These are phyloP conservation scores for Lasioglossum villosulum DNA, from an alignment of 2,888 invertebrate species.

Conservation along the genomic window DNA sequence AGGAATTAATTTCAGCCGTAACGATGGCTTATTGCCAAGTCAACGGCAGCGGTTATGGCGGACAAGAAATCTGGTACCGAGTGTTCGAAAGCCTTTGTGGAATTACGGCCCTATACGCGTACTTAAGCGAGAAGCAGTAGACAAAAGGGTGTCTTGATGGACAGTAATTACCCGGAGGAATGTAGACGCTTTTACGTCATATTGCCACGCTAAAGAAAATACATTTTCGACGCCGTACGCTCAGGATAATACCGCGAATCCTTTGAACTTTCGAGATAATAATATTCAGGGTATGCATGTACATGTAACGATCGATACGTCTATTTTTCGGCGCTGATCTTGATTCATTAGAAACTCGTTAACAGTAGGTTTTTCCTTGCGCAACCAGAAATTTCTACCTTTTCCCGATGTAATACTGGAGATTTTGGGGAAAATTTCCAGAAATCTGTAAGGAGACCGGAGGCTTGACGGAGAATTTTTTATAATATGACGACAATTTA, in stretches of 20 bases:
- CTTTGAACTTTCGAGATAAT: neutral
- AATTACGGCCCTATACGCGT: conserved; percentile 60
- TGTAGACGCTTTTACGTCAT: conserved; percentile 45
- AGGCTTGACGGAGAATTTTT: too few relatives aligned
- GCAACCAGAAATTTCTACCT: too few relatives aligned
- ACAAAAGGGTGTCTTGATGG: conserved; percentile 67
- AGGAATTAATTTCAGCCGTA: conserved; percentile 67
- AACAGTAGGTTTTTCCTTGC: too few relatives aligned
- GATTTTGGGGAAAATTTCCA: too few relatives aligned
- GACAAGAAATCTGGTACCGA: conserved; percentile 67
- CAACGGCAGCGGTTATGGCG: conserved; percentile 65
- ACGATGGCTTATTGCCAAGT: conserved; percentile 71
- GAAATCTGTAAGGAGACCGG: too few relatives aligned
- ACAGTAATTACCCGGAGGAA: conserved; percentile 60
- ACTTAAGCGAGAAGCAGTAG: conserved; percentile 42
- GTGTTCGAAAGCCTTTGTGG: conserved; percentile 67
- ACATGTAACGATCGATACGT: too few relatives aligned
- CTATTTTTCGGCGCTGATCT: too few relatives aligned
- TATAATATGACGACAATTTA: too few relatives aligned
- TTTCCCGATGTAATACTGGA: too few relatives aligned
- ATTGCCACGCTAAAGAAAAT: conserved; percentile 50
- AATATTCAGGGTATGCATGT: neutral
- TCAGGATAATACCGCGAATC: conserved; percentile 11
- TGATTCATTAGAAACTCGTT: too few relatives aligned
- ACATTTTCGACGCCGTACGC: conserved; percentile 21